phyloP scores from a whole-genome alignment of 2,888 invertebrate genomes.

The Dorcus parallelipipedus region DNA sequence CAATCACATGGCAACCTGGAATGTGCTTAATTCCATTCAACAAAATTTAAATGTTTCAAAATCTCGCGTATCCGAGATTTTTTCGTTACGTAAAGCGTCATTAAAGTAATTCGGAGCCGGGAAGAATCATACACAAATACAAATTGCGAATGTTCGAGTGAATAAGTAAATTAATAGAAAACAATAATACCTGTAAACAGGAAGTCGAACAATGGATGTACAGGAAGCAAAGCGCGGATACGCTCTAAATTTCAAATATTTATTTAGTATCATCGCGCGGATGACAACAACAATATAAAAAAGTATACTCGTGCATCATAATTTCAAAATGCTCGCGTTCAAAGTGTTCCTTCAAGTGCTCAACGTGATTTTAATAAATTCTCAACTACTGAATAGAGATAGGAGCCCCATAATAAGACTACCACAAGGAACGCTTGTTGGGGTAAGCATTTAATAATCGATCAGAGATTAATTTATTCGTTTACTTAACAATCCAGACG shows the following conservation, averaged over 20 bases:
- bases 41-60: not conserved
- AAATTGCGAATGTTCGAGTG: too few relatives aligned
- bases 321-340: not conserved
- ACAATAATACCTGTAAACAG: conserved; percentile 21
- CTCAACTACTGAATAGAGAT: conserved; percentile 20
- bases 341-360: not conserved
- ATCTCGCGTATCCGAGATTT: too few relatives aligned
- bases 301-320: not conserved
- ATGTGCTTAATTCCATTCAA: not conserved
- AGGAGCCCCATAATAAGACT: conserved; percentile 51
- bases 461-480: not conserved
- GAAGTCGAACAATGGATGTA: conserved; percentile 35
- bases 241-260: conserved; percentile 1
- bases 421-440: conserved; percentile 58
- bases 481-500: conserved; percentile 48
- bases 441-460: conserved; percentile 49
- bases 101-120: too few relatives aligned
- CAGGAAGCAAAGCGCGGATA: conserved; percentile 26
- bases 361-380: not conserved
- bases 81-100: too few relatives aligned
- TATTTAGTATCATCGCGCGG: not conserved
- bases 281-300: not conserved
- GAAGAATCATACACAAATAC: too few relatives aligned
- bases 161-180: not conserved
- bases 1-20: conserved; percentile 5